Evolutionary conservation across 2,797 vertebrate species (phyloP), one percentile per base, ranked within the genome.

Genomic region (Sebastes taczanowskii): DNA sequence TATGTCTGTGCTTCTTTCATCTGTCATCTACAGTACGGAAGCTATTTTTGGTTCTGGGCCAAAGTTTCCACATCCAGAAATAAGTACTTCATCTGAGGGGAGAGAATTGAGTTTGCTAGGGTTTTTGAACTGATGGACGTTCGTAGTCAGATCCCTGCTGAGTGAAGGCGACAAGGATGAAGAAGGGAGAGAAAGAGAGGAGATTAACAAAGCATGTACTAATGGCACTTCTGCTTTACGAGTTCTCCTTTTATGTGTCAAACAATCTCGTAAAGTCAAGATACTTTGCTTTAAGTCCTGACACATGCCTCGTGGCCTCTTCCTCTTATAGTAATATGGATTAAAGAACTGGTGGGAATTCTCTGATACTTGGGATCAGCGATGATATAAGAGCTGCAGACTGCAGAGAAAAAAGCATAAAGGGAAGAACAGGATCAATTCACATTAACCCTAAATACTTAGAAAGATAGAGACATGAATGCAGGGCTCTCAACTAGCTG

Each of bases 41-140:
- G 74, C 42, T 80, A 72, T 81, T 76, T 86, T 58, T 67, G 29
- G 76, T 74, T 75, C 34, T 35, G 64, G 77, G 76, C 71, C 62
- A 83, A 87, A 80, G 78, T 86, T 87, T 84, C 60, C 11, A 67
- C 60, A 83, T 88, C 65, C 76, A 74, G 81, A 82, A 88, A 81
- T 78, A 78, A 85, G 76, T 22, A 56, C 34, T 86, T 88, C 18
- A 74, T 84, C 72, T 74, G 66, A 71, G 34, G 71, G 46, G 42
- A 14, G 4, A 11, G 42, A 74, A 72, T 61, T 62, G 77, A 59
- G 16, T 81, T 77, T 74, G 60, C 27, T n/a, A 46, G 9, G 3
- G 4, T 76, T 78, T 72, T 63, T 42, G 13, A 67, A 70, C 18
- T 73, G 61, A 78, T 71, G 81, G 67, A 80, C 5, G 20, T 53